Evolutionary conservation across 2,797 vertebrate species (phyloP), one percentile per base, ranked within the genome.

Genomic region (Dipus sagitta): DNA sequence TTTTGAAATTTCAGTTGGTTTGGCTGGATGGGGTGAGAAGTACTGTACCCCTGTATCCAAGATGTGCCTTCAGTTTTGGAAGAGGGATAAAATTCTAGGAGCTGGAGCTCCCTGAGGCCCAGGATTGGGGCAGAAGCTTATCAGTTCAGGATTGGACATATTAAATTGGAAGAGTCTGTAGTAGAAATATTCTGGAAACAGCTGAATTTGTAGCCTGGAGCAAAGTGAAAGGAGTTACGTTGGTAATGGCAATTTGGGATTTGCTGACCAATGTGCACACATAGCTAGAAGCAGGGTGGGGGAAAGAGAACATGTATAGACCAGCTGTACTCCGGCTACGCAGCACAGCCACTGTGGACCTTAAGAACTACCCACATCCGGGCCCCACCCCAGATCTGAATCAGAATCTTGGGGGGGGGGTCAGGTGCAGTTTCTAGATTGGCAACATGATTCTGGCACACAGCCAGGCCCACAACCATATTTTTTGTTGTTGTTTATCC

Each of bases 341-440:
- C 54, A 28, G 38, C 68, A 68, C 71, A 76, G 70, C 58, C 82
- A 68, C 52, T 54, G 76, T 64, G 77, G 87, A 75, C 71, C 82
- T 96, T 58, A 74, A 92, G 74, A 95, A 65, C 79, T 62, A 67
- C 90, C 84, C 47, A 86, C 68, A 76, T 83, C 94, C 0, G 14
- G 75, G 80, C 87, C 60, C 64, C 91, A 86, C 83, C 90, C 78
- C 28, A 85, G 75, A 76, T 84, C 71, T 86, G 76, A 91, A 86
- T 95, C 85, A 80, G 87, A 92, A 81, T 47, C 71, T 58, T 15
- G 12, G 32, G 74, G 52, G 38, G 42, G 78, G 60, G 9, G 54
- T 12, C 47, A 64, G 26, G 68, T 58, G 62, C 21, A n/a, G 13
- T 2, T 75, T 65, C 79, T 62, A 28, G 14, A 47, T 52, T 54